Base-by-base conservation (phyloP, 2,888 invertebrate species). In the Oeneis ivallda region DNA sequence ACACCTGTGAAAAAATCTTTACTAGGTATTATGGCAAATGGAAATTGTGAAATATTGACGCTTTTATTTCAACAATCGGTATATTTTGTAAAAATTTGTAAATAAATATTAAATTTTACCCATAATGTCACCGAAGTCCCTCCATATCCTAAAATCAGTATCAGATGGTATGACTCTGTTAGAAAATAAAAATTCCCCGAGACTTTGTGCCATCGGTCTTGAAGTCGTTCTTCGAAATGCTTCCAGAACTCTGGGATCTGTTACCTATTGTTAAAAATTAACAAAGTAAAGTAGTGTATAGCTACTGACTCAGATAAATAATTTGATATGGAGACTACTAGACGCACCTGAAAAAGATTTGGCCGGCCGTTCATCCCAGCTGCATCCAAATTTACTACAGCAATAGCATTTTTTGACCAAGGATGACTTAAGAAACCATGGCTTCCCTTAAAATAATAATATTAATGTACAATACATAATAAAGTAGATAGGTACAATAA, bases 341-440 rank as follows among this genome's bases (percentile, higher is more conserved):
- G 37, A 45, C 11, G 3, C 45, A 89, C 91, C 92, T 99, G 99
- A 79, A 99, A 99, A 8, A 99, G 90, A 64, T 96, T 93, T 75
- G 98, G 97, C 66, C 97, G 95, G 0, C 98, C 98, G 43, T 98
- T 98, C 78, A 96, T 96, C 0, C 98, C 99, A 62, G 96, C 97
- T 0, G 98, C 96, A 83, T 99, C 99, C 73, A 99, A 84, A 85
- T 99, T 99, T 62, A 99, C 93, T 67, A 98, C 95, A 0, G 96
- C 94, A 57, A 94, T 93, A 34, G 96, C 93, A 69, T 95, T 94
- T 67, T 94, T 92, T 0, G 97, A 95, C 98, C 98, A 98, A 13
- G 93, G 93, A 81, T 97, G 97, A 66, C 95, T 92, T 0, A 94
- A 84, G 69, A 94, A 94, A 63, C 94, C 96, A 76, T 95, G 94